These are phyloP conservation scores for Heliconius sara DNA, from an alignment of 2,888 invertebrate genomes.

Conservation along the genomic window DNA sequence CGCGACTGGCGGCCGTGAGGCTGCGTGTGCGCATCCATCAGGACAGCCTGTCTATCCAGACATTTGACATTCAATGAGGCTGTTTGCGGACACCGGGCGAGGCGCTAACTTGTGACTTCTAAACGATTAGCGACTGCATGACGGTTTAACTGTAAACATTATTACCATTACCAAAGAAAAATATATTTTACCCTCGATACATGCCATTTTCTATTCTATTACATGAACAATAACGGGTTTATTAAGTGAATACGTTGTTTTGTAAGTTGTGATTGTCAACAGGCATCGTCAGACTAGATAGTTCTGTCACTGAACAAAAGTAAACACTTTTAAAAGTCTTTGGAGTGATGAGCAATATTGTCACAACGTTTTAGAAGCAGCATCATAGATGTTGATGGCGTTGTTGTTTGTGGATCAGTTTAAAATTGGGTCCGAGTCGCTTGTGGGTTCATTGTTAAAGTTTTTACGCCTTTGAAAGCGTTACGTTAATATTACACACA, in stretches of 20 bases:
- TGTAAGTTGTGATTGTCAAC: slow-evolving; percentile 61
- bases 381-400: slow-evolving; percentile 76
- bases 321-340: slow-evolving; percentile 83
- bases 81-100: slow-evolving; percentile 82
- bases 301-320: slow-evolving; percentile 72
- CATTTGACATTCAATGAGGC: slow-evolving; percentile 76
- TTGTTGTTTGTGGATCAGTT: slow-evolving; percentile 65
- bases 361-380: slow-evolving; percentile 75
- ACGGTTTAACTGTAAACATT: slow-evolving; percentile 82
- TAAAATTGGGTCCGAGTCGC: slow-evolving; percentile 70
- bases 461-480: slow-evolving; percentile 68
- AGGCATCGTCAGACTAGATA: slow-evolving; percentile 73
- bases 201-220: slow-evolving; percentile 54
- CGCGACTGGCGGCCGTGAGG: slow-evolving; percentile 46
- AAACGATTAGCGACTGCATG: slow-evolving; percentile 75
- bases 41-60: slow-evolving; percentile 65
- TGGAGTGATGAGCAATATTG: slow-evolving; percentile 79
- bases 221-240: slow-evolving; percentile 47
- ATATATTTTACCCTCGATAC: slow-evolving; percentile 39
- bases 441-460: slow-evolving; percentile 59
- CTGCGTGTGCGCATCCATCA: slow-evolving; percentile 48
- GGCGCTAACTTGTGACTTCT: slow-evolving; percentile 81
- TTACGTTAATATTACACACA: neutral
- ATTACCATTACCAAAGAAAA: slow-evolving; percentile 71
- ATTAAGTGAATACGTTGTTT: slow-evolving; percentile 35